Evolutionary conservation across 2,888 invertebrate species (phyloP).

Genomic region (Polyommatus iphigenia): DNA sequence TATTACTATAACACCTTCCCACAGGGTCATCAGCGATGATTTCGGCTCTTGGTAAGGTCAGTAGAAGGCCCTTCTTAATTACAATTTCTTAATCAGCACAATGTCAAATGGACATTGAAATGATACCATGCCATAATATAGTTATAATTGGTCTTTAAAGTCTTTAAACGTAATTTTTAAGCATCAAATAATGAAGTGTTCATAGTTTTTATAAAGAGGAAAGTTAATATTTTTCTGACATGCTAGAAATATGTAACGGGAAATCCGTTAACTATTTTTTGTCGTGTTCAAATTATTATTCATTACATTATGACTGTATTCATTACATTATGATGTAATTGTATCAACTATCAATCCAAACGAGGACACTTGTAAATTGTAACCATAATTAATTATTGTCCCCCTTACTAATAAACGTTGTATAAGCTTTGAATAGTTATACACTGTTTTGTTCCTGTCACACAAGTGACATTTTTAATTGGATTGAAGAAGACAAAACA

Average conservation of each 20-base stretch:
- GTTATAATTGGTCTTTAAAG: neutral
- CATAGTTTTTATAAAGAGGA: neutral
- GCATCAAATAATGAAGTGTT: neutral
- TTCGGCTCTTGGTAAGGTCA: slow-evolving; percentile 4
- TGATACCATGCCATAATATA: neutral
- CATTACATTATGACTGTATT: neutral
- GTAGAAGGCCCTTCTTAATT: slow-evolving; percentile 6
- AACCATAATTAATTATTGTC: too few relatives aligned
- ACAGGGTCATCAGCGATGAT: slow-evolving; percentile 23
- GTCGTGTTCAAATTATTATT: neutral
- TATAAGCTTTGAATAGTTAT: too few relatives aligned
- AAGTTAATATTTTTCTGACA: neutral
- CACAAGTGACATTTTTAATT: too few relatives aligned
- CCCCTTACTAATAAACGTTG: too few relatives aligned
- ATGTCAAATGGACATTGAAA: neutral
- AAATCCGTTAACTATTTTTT: neutral
- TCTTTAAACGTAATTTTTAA: neutral
- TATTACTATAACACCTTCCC: neutral
- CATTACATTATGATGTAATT: neutral
- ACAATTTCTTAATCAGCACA: slow-evolving; percentile 10
- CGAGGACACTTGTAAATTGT: too few relatives aligned
- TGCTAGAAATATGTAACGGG: neutral
- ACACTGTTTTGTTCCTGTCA: too few relatives aligned
- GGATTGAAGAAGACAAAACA: too few relatives aligned
- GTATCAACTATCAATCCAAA: neutral